Evolutionary conservation across 1,140 invertebrate genomes (phyloP).

Genomic region (Heliconius nattereri): DNA sequence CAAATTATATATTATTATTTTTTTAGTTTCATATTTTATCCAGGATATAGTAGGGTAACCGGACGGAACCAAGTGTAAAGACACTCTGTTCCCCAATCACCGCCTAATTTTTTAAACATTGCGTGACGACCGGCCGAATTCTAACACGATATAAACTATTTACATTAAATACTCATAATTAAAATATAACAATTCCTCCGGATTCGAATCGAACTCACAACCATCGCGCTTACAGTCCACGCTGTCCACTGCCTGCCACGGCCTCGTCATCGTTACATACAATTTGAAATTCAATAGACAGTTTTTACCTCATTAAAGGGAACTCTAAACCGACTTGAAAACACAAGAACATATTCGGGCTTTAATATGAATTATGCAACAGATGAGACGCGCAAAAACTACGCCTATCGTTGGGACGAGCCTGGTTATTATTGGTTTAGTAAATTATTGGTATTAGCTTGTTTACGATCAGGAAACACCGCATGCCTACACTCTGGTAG

Average conservation of each 20-base stretch:
- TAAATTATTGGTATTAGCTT: conserved; percentile 44
- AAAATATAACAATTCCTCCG: not conserved
- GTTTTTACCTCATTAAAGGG: not conserved
- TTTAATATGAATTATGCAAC: conserved; percentile 45
- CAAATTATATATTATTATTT: not conserved
- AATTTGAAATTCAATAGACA: conserved; percentile 15
- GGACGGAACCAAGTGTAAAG: not conserved
- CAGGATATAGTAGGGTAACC: not conserved
- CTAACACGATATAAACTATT: no score
- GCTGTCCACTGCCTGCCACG: not conserved
- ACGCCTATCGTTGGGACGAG: conserved; percentile 44
- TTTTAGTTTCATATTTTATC: not conserved
- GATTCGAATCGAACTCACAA: not conserved
- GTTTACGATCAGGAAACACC: conserved; percentile 26
- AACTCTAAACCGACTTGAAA: conserved; percentile 20
- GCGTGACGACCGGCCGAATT: not conserved
- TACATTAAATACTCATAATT: no score
- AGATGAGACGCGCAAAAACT: conserved; percentile 45
- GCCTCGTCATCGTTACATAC: not conserved
- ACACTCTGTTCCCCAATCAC: not conserved
- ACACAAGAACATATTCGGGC: conserved; percentile 26
- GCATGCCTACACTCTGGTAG: conserved; percentile 9
- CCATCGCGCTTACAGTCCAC: not conserved
- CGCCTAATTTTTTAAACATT: no score
- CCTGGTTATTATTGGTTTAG: conserved; percentile 48